Conservation (phyloP, 2,888 invertebrate genomes). For the Microchrysa polita region DNA sequence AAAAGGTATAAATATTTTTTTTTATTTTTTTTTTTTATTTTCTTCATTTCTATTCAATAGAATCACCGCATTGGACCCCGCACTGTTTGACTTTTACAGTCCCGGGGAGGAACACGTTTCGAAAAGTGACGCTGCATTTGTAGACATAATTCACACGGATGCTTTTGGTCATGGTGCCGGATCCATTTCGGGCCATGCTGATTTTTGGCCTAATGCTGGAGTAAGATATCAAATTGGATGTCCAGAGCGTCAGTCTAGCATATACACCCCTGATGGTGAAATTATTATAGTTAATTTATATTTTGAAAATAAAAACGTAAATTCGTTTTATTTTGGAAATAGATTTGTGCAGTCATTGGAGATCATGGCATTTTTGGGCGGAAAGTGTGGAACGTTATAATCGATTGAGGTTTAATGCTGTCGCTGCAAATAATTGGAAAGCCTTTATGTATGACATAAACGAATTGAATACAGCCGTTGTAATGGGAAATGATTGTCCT, state of each 20-base stretch:
- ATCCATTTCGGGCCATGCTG: constrained; percentile 68
- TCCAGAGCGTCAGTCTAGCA: constrained; percentile 63
- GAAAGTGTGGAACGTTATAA: constrained; percentile 65
- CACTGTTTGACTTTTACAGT: constrained; percentile 48
- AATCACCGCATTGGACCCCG: constrained; percentile 51
- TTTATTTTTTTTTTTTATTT: background rate
- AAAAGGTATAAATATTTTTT: too few species aligned
- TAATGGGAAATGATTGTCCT: constrained; percentile 56
- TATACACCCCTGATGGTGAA: constrained; percentile 9
- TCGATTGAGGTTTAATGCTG: constrained; percentile 66
- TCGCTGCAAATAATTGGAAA: constrained; percentile 68
- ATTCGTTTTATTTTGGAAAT: background rate
- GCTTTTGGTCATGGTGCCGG: constrained; percentile 70
- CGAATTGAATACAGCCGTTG: constrained; percentile 47
- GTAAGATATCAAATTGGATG: constrained; percentile 71
- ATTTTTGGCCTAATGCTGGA: constrained; percentile 73
- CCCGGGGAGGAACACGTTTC: background rate
- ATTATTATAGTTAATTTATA: too few species aligned
- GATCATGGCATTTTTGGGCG: constrained; percentile 72
- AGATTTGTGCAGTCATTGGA: constrained; percentile 71
- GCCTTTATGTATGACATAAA: constrained; percentile 63
- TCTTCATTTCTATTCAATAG: constrained; percentile 11
- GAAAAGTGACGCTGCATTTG: constrained; percentile 65
- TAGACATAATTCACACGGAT: constrained; percentile 73
- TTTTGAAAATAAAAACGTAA: too few species aligned